Evolutionary conservation across 2,113 vertebrate genomes (phyloP), one percentile per base, ranked within the genome.

Genomic region (Neotoma lepida): DNA sequence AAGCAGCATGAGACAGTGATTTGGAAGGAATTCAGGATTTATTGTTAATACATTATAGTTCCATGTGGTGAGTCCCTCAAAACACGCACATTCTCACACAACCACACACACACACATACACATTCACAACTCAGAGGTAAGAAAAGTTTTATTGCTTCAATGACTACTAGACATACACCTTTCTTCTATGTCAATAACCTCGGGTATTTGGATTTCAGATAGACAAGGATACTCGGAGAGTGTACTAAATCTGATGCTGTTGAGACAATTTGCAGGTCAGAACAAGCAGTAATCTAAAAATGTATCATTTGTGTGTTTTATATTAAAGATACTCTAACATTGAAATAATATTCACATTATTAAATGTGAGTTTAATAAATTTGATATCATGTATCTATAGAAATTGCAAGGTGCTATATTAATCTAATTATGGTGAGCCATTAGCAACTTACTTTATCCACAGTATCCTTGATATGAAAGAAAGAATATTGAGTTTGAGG

Each of bases 1-100:
- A 97, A 88, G 12, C 17, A 2, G 17, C 86, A 96, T 95, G 80
- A 94, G 96, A 95, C 0, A n/a, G 41, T 90, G 97, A 84, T 92
- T 96, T 89, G 93, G 63, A 71, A 95, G 82, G 63, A 30, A 91
- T 78, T 96, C 35, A 61, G 58, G 28, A 17, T 76, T 54, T 13
- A 7, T 49, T 96, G 80, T 91, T 94, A 71, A 92, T 56, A n/a
- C 54, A 96, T 63, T 93, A 46, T 94, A 84, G 95, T 94, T 89
- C 92, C 24, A 64, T 95, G 24, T 78, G 26, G 12, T n/a, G n/a
- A 71, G 7, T 17, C 3, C 35, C 24, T 91, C 66, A 13, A n/a
- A 30, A 14, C 35, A 10, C 18, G 10, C 8, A 4, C 77, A 56
- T 2, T 3, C 73, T 46, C 49, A 78, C 46, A 85, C 22, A 17